phyloP scores from a whole-genome alignment of 2,888 invertebrate genomes.

The Ametastegia equiseti region DNA sequence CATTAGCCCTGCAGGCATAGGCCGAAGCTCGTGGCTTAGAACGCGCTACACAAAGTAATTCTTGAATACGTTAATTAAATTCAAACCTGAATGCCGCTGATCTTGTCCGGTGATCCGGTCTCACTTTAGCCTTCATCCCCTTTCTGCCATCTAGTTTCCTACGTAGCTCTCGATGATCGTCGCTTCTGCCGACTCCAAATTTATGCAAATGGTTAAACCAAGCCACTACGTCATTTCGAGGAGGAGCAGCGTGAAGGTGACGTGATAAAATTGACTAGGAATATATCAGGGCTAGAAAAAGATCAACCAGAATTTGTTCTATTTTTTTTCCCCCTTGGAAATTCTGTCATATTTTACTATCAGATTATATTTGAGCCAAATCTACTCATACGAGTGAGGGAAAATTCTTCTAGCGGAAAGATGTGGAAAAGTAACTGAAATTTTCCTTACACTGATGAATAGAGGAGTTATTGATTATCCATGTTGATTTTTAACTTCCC shows the following conservation, averaged over 20 bases:
- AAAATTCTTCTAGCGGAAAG: neutral
- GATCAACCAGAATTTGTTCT: neutral
- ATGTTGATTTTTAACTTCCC: neutral
- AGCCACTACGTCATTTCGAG: neutral
- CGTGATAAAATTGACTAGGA: slow-evolving; percentile 25
- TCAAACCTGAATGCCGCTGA: slow-evolving; percentile 32
- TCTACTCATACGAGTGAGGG: neutral
- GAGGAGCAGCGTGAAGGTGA: neutral
- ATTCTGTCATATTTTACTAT: neutral
- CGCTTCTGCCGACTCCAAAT: slow-evolving; percentile 1
- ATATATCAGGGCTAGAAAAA: slow-evolving; percentile 4
- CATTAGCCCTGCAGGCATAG: neutral
- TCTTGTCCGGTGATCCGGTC: slow-evolving; percentile 24
- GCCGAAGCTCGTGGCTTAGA: slow-evolving; percentile 12
- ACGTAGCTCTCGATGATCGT: neutral
- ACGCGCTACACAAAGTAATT: slow-evolving; percentile 8
- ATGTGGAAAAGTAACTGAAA: neutral
- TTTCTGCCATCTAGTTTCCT: neutral
- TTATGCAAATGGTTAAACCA: slow-evolving; percentile 37
- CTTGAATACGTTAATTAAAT: slow-evolving; percentile 40
- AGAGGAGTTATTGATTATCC: neutral
- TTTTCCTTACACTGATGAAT: neutral
- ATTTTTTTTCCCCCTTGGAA: neutral
- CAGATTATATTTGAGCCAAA: neutral
- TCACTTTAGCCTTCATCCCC: neutral